Base-by-base conservation (phyloP, 2,113 vertebrate genomes). In the Pica pica region DNA sequence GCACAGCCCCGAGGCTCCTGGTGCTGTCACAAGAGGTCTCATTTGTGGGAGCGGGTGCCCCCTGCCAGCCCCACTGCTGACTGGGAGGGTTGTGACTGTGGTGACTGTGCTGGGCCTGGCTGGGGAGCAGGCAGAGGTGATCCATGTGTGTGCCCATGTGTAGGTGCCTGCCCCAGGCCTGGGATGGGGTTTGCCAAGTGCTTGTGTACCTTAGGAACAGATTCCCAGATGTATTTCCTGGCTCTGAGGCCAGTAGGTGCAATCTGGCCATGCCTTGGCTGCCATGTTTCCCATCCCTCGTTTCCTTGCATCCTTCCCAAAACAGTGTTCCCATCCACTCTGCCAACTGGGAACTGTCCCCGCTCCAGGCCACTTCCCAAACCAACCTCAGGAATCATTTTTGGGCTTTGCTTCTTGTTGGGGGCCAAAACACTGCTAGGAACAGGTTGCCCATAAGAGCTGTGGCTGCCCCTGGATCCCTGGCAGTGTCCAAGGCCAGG, bases 251-350 rank as follows among this genome's bases (percentile, higher is more conserved):
- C 41, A 44, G 0, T 0, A 30, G 55, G 10, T 68, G 17, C 26
- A 20, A 10, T 22, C 28, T 73, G 82, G 33, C 49, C 22, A 1
- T 79, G 47, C 22, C 9, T 6, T 55, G 5, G 3, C 7, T 63
- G 18, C 13, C 6, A 1, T 1, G 1, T 24, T 73, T 60, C 12
- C 21, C 3, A 6, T 15, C 8, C 24, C 28, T 47, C 0, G 0
- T 64, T 31, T 15, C 39, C 17, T 31, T 59, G 6, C 16, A 11
- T n/a, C 55, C 41, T 64, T 65, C 79, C 59, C 17, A 3, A 59
- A 73, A 22, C 11, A 30, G 18, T 5, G 7, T 41, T 85, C 60
- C 47, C 39, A 50, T 28, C 70, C n/a, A 39, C 8, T 22, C n/a
- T 81, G 14, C 21, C 5, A 7, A 0, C 23, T 27, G 68, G 73